Percentiles rank a stretch among this genome's conserved stretches.
These are phyloP conservation scores for Riparia riparia DNA, from an alignment of 2,113 vertebrate species.

Conservation along the genomic window DNA sequence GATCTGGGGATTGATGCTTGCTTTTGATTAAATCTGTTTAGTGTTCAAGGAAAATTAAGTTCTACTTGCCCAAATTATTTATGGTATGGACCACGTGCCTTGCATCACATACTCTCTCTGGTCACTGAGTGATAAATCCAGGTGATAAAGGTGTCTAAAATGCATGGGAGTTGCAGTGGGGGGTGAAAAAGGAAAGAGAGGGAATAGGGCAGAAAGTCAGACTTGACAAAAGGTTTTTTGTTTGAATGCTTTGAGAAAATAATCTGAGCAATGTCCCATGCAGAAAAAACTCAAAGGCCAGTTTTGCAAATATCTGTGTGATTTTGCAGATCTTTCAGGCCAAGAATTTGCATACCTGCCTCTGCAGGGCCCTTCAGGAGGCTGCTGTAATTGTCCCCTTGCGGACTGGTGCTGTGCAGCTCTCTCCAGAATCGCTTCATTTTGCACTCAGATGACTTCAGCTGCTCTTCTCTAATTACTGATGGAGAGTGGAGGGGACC, in stretches of 20 bases:
- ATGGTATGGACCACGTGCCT: neutral
- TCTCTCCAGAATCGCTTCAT: neutral
- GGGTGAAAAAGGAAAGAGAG: neutral
- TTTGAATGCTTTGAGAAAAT: neutral
- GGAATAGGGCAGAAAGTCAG: neutral
- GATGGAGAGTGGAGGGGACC: neutral
- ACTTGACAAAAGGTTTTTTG: neutral
- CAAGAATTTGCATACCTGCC: neutral
- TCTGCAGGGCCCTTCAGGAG: neutral
- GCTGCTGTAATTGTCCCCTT: neutral
- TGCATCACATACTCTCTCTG: neutral
- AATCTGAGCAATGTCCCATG: neutral
- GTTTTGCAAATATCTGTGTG: neutral
- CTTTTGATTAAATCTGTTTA: neutral
- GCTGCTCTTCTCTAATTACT: constrained; percentile 23
- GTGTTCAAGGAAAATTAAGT: neutral
- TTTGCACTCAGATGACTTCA: neutral
- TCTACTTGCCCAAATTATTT: neutral
- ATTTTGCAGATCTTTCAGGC: neutral
- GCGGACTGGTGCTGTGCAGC: neutral
- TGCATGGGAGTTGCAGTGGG: neutral
- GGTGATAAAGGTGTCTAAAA: neutral
- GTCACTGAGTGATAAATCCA: neutral
- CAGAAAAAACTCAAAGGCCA: neutral
- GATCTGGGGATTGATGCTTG: neutral